Percentiles rank a stretch among this genome's conserved stretches.
Conservation (phyloP, 2,113 vertebrate genomes). For the Rhinoptilus africanus region DNA sequence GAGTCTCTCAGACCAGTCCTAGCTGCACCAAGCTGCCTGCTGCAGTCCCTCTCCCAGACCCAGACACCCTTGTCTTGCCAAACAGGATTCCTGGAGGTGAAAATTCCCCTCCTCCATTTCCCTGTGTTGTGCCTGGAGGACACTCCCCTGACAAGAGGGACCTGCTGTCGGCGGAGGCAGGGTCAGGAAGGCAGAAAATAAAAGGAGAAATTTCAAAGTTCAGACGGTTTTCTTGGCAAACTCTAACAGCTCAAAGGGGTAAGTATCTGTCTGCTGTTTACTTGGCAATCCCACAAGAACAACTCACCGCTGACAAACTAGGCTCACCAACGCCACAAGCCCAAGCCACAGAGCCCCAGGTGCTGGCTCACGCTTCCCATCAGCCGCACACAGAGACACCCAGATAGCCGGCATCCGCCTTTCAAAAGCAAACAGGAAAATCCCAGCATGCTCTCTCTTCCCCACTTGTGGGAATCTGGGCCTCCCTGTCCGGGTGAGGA, state of each 20-base stretch:
- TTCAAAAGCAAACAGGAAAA: neutral
- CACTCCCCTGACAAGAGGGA: neutral
- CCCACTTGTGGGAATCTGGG: neutral
- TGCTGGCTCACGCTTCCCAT: neutral
- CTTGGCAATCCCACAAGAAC: neutral
- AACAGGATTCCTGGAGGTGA: conserved; percentile 7
- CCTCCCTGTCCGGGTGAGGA: neutral
- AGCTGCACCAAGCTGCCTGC: neutral
- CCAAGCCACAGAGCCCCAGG: neutral
- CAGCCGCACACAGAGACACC: neutral
- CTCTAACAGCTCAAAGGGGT: neutral
- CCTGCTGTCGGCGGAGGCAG: neutral
- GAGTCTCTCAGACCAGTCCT: fast-evolving
- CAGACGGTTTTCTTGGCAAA: conserved; percentile 21
- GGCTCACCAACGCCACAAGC: neutral
- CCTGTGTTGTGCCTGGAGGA: neutral
- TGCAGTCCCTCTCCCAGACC: neutral
- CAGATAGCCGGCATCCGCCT: fast-evolving
- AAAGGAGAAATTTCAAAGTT: conserved; percentile 30
- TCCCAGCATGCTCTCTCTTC: neutral
- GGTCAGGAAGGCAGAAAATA: conserved; percentile 23
- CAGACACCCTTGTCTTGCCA: neutral
- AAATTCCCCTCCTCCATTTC: neutral
- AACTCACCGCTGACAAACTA: neutral
- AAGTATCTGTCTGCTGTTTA: conserved; percentile 7